Base-by-base conservation (phyloP, 2,888 invertebrate species). In the Dryomyza anilis region DNA sequence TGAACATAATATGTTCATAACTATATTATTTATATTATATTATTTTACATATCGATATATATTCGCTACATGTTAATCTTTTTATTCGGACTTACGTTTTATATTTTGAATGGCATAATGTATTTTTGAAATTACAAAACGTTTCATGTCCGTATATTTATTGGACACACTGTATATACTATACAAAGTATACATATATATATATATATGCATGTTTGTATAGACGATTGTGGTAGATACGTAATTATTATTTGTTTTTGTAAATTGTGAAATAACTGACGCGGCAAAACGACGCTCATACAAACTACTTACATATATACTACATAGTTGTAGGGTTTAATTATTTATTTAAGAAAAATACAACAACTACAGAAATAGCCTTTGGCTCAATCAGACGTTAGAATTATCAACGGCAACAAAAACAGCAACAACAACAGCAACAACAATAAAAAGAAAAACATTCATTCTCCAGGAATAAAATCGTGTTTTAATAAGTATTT, bases 221-320 rank as follows among this genome's bases (percentile, higher is more conserved):
- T 16, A 16, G 21, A 58, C 29, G 45, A n/a, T n/a, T n/a, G n/a
- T 55, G 27, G 50, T 60, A 39, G 39, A 39, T 60, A 39, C 50
- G 52, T 52, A n/a, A n/a, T n/a, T 45, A 30, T 39, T 36, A 19
- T 36, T 60, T 55, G 12, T 55, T 36, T 33, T 50, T 36, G 60
- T 60, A 39, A n/a, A 60, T 50, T 60, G 52, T 39, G 60, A 60
- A 33, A 55, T 55, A 33, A 55, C 55, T 19, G n/a, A n/a, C n/a
- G n/a, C n/a, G n/a, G n/a, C 43, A 43, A 8, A 16, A n/a, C n/a
- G n/a, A 39, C 48, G 23, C 27, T 23, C 14, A 2, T 50, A 50
- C 48, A 50, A 25, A 50, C 14, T 16, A 14, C 12, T 16, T 5
- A 43, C 43, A 6, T 16, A 3, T 16, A 43, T 16, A 43, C 46